phyloP scores from a whole-genome alignment of 2,797 vertebrate species.

The Brachymystax lenok region DNA sequence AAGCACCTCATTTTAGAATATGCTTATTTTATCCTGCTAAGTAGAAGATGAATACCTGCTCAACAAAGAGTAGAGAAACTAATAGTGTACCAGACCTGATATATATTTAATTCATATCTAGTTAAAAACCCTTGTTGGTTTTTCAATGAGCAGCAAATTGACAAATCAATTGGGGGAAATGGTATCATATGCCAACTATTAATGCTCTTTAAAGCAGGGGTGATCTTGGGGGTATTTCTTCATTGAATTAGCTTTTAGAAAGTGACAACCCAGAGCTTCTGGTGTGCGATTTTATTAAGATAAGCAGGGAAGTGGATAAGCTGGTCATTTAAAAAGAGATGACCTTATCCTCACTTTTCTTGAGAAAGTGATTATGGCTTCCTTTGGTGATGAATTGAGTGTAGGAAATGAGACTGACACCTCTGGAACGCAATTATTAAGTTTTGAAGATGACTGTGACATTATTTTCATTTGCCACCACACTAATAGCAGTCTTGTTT shows the following conservation, averaged over 20 bases:
- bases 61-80: not conserved
- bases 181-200: constrained; percentile 17
- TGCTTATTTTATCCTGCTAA: constrained; percentile 16
- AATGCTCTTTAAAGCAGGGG: constrained; percentile 26
- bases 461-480: constrained; percentile 30
- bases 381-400: constrained; percentile 20
- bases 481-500: constrained; percentile 19
- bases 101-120: too few species aligned
- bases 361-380: constrained; percentile 19
- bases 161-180: constrained; percentile 20
- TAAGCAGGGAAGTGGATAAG: constrained; percentile 29
- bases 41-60: constrained; percentile 45
- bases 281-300: constrained; percentile 39
- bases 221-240: constrained; percentile 21
- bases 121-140: constrained; percentile 16
- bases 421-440: constrained; percentile 32
- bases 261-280: constrained; percentile 19
- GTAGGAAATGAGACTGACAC: constrained; percentile 49
- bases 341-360: constrained; percentile 32
- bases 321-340: constrained; percentile 31
- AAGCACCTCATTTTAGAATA: constrained; percentile 33
- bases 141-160: constrained; percentile 30
- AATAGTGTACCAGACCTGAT: constrained; percentile 1
- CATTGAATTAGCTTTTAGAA: constrained; percentile 22
- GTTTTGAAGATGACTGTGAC: constrained; percentile 20